Evolutionary conservation across 2,113 vertebrate species (phyloP), one percentile per base, ranked within the genome.

Genomic region (Rhinogobius similis): DNA sequence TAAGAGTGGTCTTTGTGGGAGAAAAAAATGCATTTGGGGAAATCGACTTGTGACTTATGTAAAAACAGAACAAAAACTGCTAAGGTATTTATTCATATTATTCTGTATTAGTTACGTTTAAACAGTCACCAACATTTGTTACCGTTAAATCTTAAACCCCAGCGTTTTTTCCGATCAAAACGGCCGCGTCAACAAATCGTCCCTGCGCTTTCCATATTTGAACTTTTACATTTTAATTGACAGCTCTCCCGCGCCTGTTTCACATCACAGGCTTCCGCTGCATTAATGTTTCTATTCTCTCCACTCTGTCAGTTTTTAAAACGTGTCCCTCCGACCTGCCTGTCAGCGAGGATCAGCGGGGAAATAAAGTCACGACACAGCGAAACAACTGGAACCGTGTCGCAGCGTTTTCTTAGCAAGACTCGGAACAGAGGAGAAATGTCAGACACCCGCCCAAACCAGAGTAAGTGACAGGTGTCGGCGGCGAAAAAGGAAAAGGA

Each of bases 211-310:
- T 58, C 55, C 16, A 27, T 58, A 58, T 36, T 38, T 61, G 29
- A 36, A 32, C 58, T 20, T n/a, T 4, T 27, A 14, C 23, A 16
- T 27, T 27, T 12, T 61, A 61, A 61, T 61, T 61, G 58, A 61
- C 58, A 61, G 58, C 58, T 61, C 58, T 36, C 58, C 18, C 18
- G 11, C 58, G 12, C 20, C 29, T 61, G 27, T 61, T 38, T 61
- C 27, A 32, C 58, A 61, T 61, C 58, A 61, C 29, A 36, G 20
- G 9, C 29, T 36, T 21, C 10, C 29, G 32, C 12, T 10, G 58
- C 58, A 61, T 61, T 61, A 36, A 61, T 36, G 58, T 36, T 61
- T 32, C 58, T 20, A 61, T 38, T 36, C 58, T 38, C 58, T 36
- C 58, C 18, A 2, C 58, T 61, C 29, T 61, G 58, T 61, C 58